Base-by-base conservation (phyloP, 2,113 vertebrate species). In the Lanius collurio region DNA sequence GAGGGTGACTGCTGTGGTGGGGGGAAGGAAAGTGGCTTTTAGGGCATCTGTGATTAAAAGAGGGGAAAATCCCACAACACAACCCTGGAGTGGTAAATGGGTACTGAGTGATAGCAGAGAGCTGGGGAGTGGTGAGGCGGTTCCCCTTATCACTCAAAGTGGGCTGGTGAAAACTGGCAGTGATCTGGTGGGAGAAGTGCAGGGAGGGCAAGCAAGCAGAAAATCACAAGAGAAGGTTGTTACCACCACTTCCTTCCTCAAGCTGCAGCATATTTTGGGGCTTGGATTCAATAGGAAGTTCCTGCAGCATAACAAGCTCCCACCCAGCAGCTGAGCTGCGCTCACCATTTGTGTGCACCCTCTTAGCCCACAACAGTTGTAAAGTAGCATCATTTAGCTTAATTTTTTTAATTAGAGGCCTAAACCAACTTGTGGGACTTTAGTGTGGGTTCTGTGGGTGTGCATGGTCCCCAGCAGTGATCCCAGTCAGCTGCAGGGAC, bases 161-260 rank as follows among this genome's bases (percentile, higher is more conserved):
- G 67, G 50, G 59, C 68, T 7, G 26, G 68, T 67, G 50, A 74
- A 83, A 90, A 55, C 1, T 67, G 67, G 67, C 77, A 53, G 14
- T 70, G 64, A 65, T 59, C 31, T 86, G 52, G 41, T 87, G 47
- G 77, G 76, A 52, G 65, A 77, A 77, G 47, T 20, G 44, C 62
- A 57, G 59, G 59, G 68, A 74, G 67, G 44, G 65, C 56, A 83
- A 74, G 78, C 30, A 85, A 87, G 69, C 47, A 95, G 64, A 91
- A 94, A 77, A 70, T 81, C 68, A 27, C 15, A 77, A 89, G 86
- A 84, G 47, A n/a, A 89, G 52, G 77, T 53, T 92, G 49, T 71
- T 89, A 37, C 31, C 52, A 74, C 49, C 30, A n/a, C 80, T 93
- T 96, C 75, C 86, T 94, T 70, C 89, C 80, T 81, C 53, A 59